Conservation (phyloP, 1,140 invertebrate species). For the Euura saliciscinereae region DNA sequence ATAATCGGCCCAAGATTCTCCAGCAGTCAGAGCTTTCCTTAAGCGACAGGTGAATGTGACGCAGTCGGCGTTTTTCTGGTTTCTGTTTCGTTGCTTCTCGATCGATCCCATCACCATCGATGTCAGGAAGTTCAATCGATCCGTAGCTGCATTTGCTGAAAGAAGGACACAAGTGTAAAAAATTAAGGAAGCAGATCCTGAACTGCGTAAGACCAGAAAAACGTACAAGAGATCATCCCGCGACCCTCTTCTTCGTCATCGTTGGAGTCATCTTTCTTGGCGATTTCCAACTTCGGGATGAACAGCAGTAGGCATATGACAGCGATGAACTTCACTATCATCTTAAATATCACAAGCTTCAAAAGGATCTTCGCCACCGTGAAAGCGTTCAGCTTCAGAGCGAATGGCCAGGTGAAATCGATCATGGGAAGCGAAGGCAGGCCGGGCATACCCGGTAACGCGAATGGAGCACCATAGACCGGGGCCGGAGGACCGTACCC, state of each 20-base stretch:
- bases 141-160: slow-evolving; percentile 24
- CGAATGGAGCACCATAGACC: slow-evolving; percentile 58
- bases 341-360: slow-evolving; percentile 77
- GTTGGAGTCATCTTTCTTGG: slow-evolving; percentile 32
- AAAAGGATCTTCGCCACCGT: slow-evolving; percentile 75
- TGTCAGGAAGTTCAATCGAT: slow-evolving; percentile 36
- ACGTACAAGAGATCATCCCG: slow-evolving; percentile 23
- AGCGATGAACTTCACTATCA: slow-evolving; percentile 78
- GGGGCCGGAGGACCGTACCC: slow-evolving; percentile 32
- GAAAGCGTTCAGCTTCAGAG: slow-evolving; percentile 70
- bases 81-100: slow-evolving; percentile 35
- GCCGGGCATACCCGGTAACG: slow-evolving; percentile 63
- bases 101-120: slow-evolving; percentile 34
- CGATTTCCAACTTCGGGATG: slow-evolving; percentile 70
- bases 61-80: slow-evolving; percentile 26
- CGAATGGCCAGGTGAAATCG: slow-evolving; percentile 48
- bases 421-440: slow-evolving; percentile 55
- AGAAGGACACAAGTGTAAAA: slow-evolving; percentile 12
- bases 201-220: background rate
- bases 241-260: slow-evolving; percentile 32
- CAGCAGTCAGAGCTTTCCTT: slow-evolving; percentile 18
- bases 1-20: slow-evolving; percentile 40
- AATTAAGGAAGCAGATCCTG: background rate
- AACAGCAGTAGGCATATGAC: slow-evolving; percentile 75
- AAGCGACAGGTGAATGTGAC: slow-evolving; percentile 33